Evolutionary conservation across 2,797 vertebrate species (phyloP).

Genomic region (Poecile montanus): DNA sequence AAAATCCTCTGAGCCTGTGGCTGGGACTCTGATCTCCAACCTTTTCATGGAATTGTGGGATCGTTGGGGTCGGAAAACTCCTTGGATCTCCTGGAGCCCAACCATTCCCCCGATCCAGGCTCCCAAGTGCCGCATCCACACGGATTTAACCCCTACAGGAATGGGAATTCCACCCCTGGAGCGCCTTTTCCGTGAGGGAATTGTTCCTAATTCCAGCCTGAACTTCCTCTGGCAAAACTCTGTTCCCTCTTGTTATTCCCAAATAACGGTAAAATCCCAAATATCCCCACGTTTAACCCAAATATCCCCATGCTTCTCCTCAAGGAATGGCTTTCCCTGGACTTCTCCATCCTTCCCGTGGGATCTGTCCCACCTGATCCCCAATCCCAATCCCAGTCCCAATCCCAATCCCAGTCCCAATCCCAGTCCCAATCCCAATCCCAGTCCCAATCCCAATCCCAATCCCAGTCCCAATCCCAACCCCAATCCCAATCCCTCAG

Average conservation of each 20-base stretch:
- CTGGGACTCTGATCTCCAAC: fast-evolving
- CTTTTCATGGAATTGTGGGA: neutral
- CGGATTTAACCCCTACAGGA: neutral
- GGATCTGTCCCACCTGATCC: neutral
- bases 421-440: too few relatives aligned
- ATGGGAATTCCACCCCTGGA: neutral
- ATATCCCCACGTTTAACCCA: neutral
- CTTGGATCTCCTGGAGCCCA: neutral
- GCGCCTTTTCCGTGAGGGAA: neutral
- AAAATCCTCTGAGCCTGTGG: neutral
- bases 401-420: neutral
- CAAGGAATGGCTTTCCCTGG: neutral
- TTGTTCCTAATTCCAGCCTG: neutral
- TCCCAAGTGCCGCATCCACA: neutral
- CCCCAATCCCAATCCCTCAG: too few relatives aligned
- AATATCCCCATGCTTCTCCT: neutral
- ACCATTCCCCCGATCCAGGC: too few relatives aligned
- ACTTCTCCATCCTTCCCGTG: neutral
- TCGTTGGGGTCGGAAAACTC: too few relatives aligned
- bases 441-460: too few relatives aligned
- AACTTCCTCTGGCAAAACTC: neutral
- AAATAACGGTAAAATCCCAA: neutral
- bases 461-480: too few relatives aligned
- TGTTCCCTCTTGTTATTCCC: fast-evolving
- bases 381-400: too few relatives aligned